Base-by-base conservation (phyloP, 2,888 invertebrate genomes). In the Andrena dorsata region DNA sequence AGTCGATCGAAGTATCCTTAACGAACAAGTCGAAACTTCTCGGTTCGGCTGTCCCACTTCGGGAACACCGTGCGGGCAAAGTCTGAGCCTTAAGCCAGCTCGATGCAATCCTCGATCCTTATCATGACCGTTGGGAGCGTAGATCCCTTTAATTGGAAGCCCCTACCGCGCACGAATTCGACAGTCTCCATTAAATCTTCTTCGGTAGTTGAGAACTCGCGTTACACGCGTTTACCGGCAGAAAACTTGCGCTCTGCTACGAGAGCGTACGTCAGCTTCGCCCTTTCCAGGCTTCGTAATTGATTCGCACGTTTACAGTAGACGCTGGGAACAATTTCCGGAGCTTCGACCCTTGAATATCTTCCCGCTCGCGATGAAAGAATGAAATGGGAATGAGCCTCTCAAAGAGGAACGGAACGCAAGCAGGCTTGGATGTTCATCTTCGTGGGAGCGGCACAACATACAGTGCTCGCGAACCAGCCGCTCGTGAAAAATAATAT, bases 121-220 rank as follows among this genome's bases (percentile, higher is more conserved):
- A 86, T 86, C 88, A 65, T 51, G 74, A 83, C 74, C 73, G 66
- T 84, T 70, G 66, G 76, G 53, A 82, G 61, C 64, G 77, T 76
- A 76, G 84, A 87, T 83, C 69, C 76, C 75, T 83, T 81, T 83
- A 88, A 86, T 88, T 86, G 82, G 69, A 80, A 80, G 70, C 66
- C 73, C 65, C 65, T 80, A 63, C 61, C 28, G 70, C 60, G 66
- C 56, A n/a, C 41, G 65, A 64, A 70, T 82, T 76, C 72, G 65
- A 76, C 61, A 56, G 63, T 51, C 76, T 83, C 68, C 77, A 41
- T 83, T 82, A 78, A 87, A 84, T 84, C 74, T 76, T 61, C 49
- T 61, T 80, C 77, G 74, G 60, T 47, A 28, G 23, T 74, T 66
- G 65, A 35, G 60, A 69, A 72, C 60, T 70, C 41, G 13, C 60